Percentiles rank a stretch among this genome's conserved stretches.
These are phyloP conservation scores for Anoplophora glabripennis DNA, from an alignment of 1,140 invertebrate species.

Conservation along the genomic window DNA sequence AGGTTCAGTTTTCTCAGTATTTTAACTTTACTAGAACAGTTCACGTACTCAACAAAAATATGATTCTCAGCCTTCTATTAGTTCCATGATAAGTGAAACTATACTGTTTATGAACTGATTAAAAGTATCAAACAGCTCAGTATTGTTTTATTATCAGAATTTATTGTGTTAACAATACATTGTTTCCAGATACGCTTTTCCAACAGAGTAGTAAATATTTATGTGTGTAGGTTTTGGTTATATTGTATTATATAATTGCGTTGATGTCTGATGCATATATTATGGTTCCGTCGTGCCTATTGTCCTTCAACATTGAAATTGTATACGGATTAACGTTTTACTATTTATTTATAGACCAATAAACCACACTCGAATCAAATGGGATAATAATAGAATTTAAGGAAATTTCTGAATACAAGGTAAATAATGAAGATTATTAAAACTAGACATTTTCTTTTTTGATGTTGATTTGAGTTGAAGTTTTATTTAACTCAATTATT, in stretches of 20 bases:
- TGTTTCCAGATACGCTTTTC: slow-evolving; percentile 19
- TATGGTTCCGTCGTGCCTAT: slow-evolving; percentile 11
- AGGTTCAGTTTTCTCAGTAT: too few species aligned
- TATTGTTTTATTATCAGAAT: slow-evolving; percentile 24
- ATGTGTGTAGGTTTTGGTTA: slow-evolving; percentile 17
- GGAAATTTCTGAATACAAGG: too few species aligned
- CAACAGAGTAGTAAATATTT: slow-evolving; percentile 21
- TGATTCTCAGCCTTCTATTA: slow-evolving; percentile 11
- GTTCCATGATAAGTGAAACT: neutral
- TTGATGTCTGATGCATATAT: slow-evolving; percentile 22
- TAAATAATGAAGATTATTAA: too few species aligned
- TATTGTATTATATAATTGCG: slow-evolving; percentile 19
- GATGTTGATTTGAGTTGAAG: too few species aligned
- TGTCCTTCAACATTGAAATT: slow-evolving; percentile 17
- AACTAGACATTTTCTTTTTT: too few species aligned
- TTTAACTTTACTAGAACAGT: too few species aligned
- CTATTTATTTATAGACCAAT: too few species aligned
- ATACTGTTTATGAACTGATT: too few species aligned
- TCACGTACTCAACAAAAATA: too few species aligned
- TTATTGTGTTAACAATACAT: slow-evolving; percentile 22
- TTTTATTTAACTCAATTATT: too few species aligned
- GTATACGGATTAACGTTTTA: neutral
- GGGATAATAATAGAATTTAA: too few species aligned
- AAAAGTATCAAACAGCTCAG: neutral
- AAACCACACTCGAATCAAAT: too few species aligned